Evolutionary conservation across 2,113 vertebrate species (phyloP).

Genomic region (Todiramphus chloris): DNA sequence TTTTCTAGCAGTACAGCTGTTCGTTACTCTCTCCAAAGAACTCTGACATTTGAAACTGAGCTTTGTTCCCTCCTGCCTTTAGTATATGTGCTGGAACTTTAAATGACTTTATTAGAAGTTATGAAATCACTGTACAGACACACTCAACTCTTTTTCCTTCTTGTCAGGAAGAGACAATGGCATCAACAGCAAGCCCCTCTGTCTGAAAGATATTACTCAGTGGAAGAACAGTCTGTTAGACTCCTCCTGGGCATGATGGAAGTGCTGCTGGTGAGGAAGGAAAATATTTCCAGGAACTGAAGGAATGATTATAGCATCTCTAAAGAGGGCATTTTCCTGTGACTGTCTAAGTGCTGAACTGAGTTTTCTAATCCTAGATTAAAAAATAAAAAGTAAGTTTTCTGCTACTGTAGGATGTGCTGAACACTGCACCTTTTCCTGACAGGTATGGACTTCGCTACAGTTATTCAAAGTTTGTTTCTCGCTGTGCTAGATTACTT

Average conservation of each 20-base stretch:
- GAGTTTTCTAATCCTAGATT: neutral
- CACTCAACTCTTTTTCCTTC: conserved; percentile 2
- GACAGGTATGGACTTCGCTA: neutral
- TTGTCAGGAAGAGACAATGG: neutral
- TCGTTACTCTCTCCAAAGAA: neutral
- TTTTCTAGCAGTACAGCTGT: neutral
- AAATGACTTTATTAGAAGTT: neutral
- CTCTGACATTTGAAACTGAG: neutral
- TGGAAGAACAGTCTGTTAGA: neutral
- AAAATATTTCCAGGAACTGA: neutral
- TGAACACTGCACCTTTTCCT: neutral
- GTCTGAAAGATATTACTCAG: neutral
- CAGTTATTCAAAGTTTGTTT: neutral
- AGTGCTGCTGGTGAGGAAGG: neutral
- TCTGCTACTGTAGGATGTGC: neutral
- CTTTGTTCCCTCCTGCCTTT: neutral
- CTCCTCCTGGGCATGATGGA: neutral
- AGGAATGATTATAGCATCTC: neutral
- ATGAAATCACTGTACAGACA: neutral
- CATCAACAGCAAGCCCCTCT: neutral
- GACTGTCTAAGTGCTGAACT: neutral
- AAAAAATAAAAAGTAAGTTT: neutral
- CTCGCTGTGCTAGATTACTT: neutral
- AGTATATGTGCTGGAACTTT: neutral
- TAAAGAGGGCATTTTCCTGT: neutral